Percentiles rank a stretch among this genome's conserved stretches.
phyloP scores from a whole-genome alignment of 2,888 invertebrate species.

The Oligia fasciuncula region DNA sequence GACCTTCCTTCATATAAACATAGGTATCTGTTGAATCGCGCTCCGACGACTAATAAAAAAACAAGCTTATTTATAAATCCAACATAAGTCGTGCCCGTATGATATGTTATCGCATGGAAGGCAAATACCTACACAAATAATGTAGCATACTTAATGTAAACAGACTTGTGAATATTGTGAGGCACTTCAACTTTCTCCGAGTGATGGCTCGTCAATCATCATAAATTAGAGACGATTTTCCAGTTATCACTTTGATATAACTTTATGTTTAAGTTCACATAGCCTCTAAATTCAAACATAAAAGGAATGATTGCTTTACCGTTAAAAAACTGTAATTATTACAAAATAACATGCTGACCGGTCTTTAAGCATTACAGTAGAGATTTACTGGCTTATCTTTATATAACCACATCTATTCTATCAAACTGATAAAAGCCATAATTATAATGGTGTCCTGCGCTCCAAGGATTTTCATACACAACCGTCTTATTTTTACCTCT shows the following conservation, averaged over 20 bases:
- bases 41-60: constrained; percentile 65
- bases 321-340: constrained; percentile 1
- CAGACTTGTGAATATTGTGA: constrained; percentile 83
- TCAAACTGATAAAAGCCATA: constrained; percentile 2
- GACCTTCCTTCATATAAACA: constrained; percentile 71
- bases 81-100: constrained; percentile 65
- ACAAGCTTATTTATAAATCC: constrained; percentile 61
- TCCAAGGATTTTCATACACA: background rate
- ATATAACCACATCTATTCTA: background rate
- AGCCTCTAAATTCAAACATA: constrained; percentile 6
- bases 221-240: constrained; percentile 84
- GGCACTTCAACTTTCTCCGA: constrained; percentile 86
- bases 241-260: constrained; percentile 80
- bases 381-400: background rate
- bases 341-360: background rate
- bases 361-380: background rate
- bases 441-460: background rate
- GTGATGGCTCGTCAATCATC: constrained; percentile 87
- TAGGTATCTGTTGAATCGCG: constrained; percentile 59
- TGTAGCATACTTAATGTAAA: constrained; percentile 80
- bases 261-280: constrained; percentile 61
- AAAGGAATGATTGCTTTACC: constrained; percentile 6
- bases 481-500: background rate
- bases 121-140: constrained; percentile 70
- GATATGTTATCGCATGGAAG: constrained; percentile 69